Evolutionary conservation across 2,888 invertebrate species (phyloP).

Genomic region (Mesorhabditis spiculigera): DNA sequence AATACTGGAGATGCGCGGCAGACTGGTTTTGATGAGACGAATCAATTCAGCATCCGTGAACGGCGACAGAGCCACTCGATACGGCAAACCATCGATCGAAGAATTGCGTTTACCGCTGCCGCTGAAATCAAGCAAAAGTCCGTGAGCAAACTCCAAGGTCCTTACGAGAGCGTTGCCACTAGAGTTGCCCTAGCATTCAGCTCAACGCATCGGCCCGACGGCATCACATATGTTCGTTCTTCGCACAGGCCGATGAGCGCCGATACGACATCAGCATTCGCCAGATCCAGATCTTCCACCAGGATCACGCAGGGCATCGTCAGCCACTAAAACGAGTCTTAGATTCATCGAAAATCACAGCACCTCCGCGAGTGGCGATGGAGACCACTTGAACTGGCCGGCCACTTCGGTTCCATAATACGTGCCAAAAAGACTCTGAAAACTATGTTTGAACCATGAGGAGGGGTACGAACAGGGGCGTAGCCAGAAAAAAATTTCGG

Average conservation of each 20-base stretch:
- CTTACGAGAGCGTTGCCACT: conserved; percentile 77
- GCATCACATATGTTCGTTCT: conserved; percentile 71
- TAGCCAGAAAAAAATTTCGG: no score
- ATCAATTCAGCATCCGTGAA: conserved; percentile 38
- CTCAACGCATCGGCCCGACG: conserved; percentile 79
- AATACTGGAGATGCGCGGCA: not conserved
- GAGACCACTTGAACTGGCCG: conserved; percentile 93
- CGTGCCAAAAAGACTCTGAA: conserved; percentile 77
- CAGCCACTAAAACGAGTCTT: conserved; percentile 28
- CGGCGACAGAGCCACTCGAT: conserved; percentile 28
- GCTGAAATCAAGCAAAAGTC: conserved; percentile 14
- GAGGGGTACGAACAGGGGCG: not conserved
- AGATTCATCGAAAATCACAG: not conserved
- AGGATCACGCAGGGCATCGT: conserved; percentile 73
- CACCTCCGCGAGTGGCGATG: conserved; percentile 60
- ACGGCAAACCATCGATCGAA: conserved; percentile 32
- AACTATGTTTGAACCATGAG: not conserved
- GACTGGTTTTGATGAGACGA: conserved; percentile 18
- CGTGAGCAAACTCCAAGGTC: not conserved
- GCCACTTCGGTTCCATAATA: conserved; percentile 92
- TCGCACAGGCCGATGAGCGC: conserved; percentile 36
- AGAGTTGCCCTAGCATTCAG: conserved; percentile 83
- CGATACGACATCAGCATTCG: conserved; percentile 80
- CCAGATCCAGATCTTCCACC: conserved; percentile 90
- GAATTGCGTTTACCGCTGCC: conserved; percentile 28